Conservation (phyloP, 2,113 vertebrate species). For the Lethenteron reissneri region DNA sequence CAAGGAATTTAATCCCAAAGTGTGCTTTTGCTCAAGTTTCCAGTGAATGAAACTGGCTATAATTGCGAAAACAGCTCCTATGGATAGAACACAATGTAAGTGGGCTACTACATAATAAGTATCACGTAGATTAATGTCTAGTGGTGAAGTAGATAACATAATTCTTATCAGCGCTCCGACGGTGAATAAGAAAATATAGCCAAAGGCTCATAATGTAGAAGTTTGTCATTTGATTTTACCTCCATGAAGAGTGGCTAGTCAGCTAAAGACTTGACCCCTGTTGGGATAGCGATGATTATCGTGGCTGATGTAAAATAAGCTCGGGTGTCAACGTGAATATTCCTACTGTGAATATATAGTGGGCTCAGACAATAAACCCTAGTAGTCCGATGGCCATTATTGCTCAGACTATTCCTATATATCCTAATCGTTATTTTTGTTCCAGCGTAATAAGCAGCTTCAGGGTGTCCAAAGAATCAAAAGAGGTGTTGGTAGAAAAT, state of each 20-base stretch:
- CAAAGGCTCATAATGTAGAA: constrained; percentile 11
- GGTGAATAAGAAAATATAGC: constrained; percentile 14
- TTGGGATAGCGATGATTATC: background rate
- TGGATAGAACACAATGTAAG: constrained; percentile 12
- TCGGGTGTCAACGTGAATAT: background rate
- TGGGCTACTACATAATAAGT: constrained; percentile 17
- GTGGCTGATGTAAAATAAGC: constrained; percentile 1
- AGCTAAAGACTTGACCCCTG: background rate
- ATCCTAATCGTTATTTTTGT: background rate
- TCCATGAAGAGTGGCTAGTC: constrained; percentile 10
- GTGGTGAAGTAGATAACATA: constrained; percentile 13
- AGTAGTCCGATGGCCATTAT: background rate
- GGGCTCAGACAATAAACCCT: constrained; percentile 3
- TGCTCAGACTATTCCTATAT: background rate
- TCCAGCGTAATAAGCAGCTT: background rate
- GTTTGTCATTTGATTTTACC: constrained; percentile 15
- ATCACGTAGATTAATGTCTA: constrained; percentile 14
- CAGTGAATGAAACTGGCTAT: constrained; percentile 10
- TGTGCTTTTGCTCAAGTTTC: constrained; percentile 11
- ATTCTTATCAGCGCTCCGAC: constrained; percentile 13
- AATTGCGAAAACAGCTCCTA: constrained; percentile 13
- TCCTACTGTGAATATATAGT: background rate
- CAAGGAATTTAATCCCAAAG: constrained; percentile 9
- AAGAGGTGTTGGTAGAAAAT: constrained; percentile 13
- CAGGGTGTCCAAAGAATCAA: background rate